Conservation (phyloP, 2,113 vertebrate genomes). For the Sturnus vulgaris region DNA sequence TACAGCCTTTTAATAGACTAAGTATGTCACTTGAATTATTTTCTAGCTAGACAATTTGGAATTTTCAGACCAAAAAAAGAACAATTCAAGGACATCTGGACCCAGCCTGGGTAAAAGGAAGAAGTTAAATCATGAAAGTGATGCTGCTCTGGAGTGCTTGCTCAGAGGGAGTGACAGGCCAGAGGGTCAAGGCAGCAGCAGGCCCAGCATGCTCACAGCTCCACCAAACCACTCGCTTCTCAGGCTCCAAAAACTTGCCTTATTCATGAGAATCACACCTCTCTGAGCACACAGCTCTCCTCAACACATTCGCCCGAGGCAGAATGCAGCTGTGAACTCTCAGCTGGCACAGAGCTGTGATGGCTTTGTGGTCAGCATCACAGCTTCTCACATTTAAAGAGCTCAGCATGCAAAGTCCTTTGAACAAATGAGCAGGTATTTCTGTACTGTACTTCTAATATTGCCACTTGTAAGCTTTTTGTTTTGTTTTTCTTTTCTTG, state of each 20-base stretch:
- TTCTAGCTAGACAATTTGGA: background rate
- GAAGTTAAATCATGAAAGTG: background rate
- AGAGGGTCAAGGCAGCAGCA: background rate
- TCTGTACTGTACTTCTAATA: background rate
- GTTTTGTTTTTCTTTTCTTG: background rate
- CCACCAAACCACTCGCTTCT: background rate
- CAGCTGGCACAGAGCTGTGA: background rate
- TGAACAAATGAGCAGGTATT: background rate
- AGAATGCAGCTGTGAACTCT: background rate
- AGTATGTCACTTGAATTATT: background rate
- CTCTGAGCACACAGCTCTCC: background rate
- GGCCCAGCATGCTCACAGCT: rapidly evolving
- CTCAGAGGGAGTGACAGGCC: background rate
- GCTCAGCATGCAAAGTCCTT: background rate
- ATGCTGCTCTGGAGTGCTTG: background rate
- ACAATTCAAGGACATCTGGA: background rate
- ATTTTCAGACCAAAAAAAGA: background rate
- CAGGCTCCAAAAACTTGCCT: background rate
- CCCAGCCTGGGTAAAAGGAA: background rate
- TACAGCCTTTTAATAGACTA: conserved; percentile 24
- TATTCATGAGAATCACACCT: conserved; percentile 37
- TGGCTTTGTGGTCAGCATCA: conserved; percentile 11
- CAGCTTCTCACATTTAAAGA: background rate
- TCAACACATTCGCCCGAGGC: background rate
- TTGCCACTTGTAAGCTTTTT: background rate